Base-by-base conservation (phyloP, 2,888 invertebrate genomes). In the Eutolmus rufibarbis region DNA sequence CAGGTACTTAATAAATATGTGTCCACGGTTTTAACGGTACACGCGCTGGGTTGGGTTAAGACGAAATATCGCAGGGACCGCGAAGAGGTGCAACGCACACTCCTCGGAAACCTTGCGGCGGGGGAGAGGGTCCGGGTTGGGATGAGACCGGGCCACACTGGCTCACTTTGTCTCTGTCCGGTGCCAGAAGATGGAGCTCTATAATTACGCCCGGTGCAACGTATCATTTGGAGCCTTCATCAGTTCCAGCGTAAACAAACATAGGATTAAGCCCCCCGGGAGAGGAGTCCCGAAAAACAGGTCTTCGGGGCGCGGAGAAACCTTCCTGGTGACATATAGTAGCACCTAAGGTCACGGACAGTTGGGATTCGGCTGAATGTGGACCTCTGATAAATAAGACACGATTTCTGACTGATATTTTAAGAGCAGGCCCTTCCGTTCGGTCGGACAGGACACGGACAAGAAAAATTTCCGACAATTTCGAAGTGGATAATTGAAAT, bases 1-100 rank as follows among this genome's bases (percentile, higher is more conserved):
- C 76, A 76, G 34, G 51, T 46, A 86, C 76, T 86, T 86, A 86
- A 86, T 86, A 77, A 86, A 77, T 86, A 19, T 86, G 56, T 77
- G 86, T 86, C 77, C 86, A 77, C 56, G 86, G 34, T 37, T 77
- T 86, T 86, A 86, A 86, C 86, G 86, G 86, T 86, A 86, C 77
- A 77, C 56, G 19, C 31, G 46, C 74, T 86, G 86, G 86, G 86
- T 16, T 86, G 86, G 77, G 46, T 86, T 28, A 84, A 66, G 37
- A 12, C 8, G 34, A 66, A 66, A 66, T 66, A 34, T 37, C 84
- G 16, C 84, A 84, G 19, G 43, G 14, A n/a, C 40, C 31, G 14
- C 78, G 37, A 37, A 34, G 34, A 76, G 7, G 19, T 31, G n/a
- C 56, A 81, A 31, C 43, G 23, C 43, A 78, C 23, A 23, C 43